phyloP scores from a whole-genome alignment of 35 echinoderm and acorn worm species.

The Ophiothrix spiculata region DNA sequence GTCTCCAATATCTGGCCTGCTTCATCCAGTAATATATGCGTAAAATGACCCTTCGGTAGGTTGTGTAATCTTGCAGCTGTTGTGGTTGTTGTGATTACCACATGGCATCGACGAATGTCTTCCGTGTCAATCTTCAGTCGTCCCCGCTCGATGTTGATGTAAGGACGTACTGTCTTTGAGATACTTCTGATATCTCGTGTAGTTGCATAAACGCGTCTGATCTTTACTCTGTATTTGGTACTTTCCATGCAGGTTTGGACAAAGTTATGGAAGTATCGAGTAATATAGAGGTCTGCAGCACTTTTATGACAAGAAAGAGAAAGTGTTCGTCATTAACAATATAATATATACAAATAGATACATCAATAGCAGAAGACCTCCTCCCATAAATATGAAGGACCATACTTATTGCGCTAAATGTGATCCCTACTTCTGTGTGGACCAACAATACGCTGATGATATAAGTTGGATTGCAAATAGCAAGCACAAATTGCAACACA shows the following conservation, averaged over 20 bases:
- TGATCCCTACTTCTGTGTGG: too few species aligned
- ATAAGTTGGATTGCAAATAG: too few species aligned
- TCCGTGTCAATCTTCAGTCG: slow-evolving; percentile 19
- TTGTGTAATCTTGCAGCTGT: slow-evolving; percentile 42
- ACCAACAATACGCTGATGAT: too few species aligned
- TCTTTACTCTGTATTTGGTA: background rate
- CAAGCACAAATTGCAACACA: too few species aligned
- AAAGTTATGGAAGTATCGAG: slow-evolving; percentile 47
- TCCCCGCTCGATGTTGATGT: slow-evolving; percentile 32
- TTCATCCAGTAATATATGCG: slow-evolving; percentile 76
- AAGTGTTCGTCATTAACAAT: background rate
- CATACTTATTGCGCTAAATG: too few species aligned
- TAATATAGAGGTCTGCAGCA: slow-evolving; percentile 91
- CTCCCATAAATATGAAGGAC: background rate
- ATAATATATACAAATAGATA: background rate
- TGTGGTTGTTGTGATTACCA: slow-evolving; percentile 60
- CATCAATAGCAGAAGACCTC: background rate
- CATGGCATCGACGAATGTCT: slow-evolving; percentile 24
- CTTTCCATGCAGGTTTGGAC: too few species aligned
- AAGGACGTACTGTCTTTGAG: slow-evolving; percentile 14
- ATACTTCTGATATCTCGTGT: slow-evolving; percentile 38
- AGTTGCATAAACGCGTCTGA: slow-evolving; percentile 51
- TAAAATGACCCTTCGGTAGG: slow-evolving; percentile 22
- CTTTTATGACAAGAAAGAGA: slow-evolving; percentile 4
- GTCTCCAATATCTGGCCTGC: slow-evolving; percentile 78